phyloP scores from a whole-genome alignment of 2,888 invertebrate species.

The Coremacera marginata region DNA sequence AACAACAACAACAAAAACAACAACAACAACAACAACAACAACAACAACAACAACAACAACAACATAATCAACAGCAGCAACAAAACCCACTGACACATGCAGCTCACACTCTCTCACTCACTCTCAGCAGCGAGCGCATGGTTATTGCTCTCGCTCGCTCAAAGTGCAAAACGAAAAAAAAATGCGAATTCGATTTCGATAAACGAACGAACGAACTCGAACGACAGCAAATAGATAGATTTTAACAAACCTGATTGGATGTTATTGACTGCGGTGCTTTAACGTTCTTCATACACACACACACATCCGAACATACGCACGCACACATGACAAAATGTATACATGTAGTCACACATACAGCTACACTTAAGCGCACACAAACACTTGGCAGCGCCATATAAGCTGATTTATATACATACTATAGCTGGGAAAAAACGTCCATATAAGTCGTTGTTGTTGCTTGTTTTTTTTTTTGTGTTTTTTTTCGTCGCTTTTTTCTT shows the following conservation, averaged over 20 bases:
- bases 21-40: conserved; percentile 6
- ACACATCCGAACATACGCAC: conserved; percentile 32
- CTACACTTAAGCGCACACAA: not conserved
- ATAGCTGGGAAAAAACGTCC: not conserved
- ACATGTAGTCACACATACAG: not conserved
- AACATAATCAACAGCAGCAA: too few relatives aligned
- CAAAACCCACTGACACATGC: not conserved
- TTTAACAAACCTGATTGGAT: conserved; percentile 70
- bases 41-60: conserved; percentile 10
- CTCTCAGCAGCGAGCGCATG: not conserved
- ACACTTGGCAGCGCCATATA: conserved; percentile 12
- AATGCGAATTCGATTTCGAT: conserved; percentile 37
- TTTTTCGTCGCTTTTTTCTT: not conserved
- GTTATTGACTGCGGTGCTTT: conserved; percentile 67
- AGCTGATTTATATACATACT: conserved; percentile 15
- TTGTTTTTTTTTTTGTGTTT: not conserved
- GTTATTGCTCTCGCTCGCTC: conserved; percentile 14
- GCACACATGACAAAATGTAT: not conserved
- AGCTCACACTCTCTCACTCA: conserved; percentile 9
- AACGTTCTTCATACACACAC: conserved; percentile 40
- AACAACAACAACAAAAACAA: not conserved
- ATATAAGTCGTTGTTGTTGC: conserved; percentile 10
- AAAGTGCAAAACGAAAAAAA: conserved; percentile 10
- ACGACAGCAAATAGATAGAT: conserved; percentile 62
- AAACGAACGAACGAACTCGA: conserved; percentile 38